Evolutionary conservation across 2,113 vertebrate species (phyloP).

Genomic region (Stigmatopora nigra): DNA sequence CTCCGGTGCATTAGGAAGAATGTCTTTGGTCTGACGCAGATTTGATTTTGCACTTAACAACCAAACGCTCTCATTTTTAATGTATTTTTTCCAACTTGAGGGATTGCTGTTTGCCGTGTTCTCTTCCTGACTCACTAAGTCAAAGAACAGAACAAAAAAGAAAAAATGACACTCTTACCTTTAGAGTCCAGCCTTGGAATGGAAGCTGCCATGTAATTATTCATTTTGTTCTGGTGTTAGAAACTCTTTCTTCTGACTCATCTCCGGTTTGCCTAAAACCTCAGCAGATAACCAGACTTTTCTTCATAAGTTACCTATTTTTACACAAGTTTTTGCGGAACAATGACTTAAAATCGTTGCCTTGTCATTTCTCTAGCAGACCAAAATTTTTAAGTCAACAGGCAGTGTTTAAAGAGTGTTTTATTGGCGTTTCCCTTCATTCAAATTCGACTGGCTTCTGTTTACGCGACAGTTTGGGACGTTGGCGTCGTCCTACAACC

Average conservation of each 20-base stretch:
- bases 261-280: background rate
- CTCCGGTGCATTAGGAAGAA: conserved; percentile 14
- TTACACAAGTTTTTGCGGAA: too few species aligned
- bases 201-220: background rate
- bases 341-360: background rate
- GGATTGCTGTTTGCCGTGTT: conserved; percentile 12
- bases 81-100: conserved; percentile 29
- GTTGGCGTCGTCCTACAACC: background rate
- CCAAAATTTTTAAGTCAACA: background rate
- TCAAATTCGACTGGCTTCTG: background rate
- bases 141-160: conserved; percentile 13
- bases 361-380: background rate
- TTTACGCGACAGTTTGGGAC: background rate
- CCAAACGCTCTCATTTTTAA: conserved; percentile 23
- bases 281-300: conserved; percentile 11
- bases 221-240: background rate
- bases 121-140: conserved; percentile 41
- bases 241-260: background rate
- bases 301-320: conserved; percentile 4
- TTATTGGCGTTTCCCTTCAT: background rate
- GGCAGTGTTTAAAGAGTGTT: background rate
- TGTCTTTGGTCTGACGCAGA: conserved; percentile 30
- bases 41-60: conserved; percentile 46
- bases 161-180: background rate
- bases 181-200: background rate